A percentile compares a stretch with the other conserved stretches of the same genome.
These are phyloP conservation scores for Coptodon bakossiorum DNA, from an alignment of 2,113 vertebrate genomes.

Conservation along the genomic window DNA sequence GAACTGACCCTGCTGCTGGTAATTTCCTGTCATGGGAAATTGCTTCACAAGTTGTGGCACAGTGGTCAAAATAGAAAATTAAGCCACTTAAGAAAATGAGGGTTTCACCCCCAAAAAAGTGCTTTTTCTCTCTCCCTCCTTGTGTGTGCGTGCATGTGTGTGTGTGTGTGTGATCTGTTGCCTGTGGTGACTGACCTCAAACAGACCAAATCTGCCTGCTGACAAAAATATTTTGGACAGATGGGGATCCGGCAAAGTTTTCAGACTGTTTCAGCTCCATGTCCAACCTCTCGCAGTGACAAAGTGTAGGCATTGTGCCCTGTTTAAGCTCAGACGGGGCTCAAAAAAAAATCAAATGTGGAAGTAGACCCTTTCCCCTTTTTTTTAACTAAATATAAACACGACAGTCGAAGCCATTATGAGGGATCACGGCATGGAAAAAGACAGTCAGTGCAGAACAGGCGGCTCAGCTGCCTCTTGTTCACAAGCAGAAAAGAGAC, in stretches of 20 bases:
- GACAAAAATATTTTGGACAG: slow-evolving; percentile 42
- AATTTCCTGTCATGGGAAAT: slow-evolving; percentile 49
- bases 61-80: slow-evolving; percentile 36
- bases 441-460: slow-evolving; percentile 78
- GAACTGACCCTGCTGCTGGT: slow-evolving; percentile 1
- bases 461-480: slow-evolving; percentile 82
- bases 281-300: slow-evolving; percentile 26
- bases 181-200: slow-evolving; percentile 34
- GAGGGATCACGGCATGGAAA: slow-evolving; percentile 80
- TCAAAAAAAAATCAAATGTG: slow-evolving; percentile 54
- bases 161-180: slow-evolving; percentile 37
- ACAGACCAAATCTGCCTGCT: slow-evolving; percentile 26
- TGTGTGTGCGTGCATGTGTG: background rate
- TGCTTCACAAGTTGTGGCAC: slow-evolving; percentile 15
- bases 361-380: slow-evolving; percentile 61
- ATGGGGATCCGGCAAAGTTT: slow-evolving; percentile 37
- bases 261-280: slow-evolving; percentile 35
- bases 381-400: slow-evolving; percentile 83
- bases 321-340: slow-evolving; percentile 55
- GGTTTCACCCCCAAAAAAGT: background rate
- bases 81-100: slow-evolving; percentile 31
- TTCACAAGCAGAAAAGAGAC: slow-evolving; percentile 85
- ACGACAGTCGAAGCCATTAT: slow-evolving; percentile 91
- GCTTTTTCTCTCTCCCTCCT: background rate
- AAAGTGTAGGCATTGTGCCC: slow-evolving; percentile 69